Evolutionary conservation across 1,140 invertebrate genomes (phyloP).

Genomic region (Ooceraea biroi): DNA sequence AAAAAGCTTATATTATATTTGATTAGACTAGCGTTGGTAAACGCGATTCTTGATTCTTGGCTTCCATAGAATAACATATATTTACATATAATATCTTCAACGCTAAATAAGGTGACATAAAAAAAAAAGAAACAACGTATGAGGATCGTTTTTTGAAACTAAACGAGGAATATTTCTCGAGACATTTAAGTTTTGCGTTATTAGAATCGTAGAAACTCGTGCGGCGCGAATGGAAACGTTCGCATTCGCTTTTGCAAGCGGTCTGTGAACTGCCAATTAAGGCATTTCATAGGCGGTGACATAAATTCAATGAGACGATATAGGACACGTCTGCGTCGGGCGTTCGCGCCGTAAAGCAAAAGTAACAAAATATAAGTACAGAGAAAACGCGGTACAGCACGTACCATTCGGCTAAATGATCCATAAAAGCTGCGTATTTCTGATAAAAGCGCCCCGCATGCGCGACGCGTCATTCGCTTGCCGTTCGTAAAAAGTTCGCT

Average conservation of each 20-base stretch:
- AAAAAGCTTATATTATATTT: too few species aligned
- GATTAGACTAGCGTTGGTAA: too few species aligned
- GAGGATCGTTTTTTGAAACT: background rate
- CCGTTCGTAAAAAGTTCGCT: slow-evolving; percentile 26
- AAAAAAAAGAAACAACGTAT: background rate
- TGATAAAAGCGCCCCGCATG: slow-evolving; percentile 12
- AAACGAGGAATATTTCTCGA: background rate
- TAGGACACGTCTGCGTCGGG: slow-evolving; percentile 7
- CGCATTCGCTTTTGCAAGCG: background rate
- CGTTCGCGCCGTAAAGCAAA: slow-evolving; percentile 34
- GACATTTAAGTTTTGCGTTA: background rate
- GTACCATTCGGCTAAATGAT: slow-evolving; percentile 44
- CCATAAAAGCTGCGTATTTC: slow-evolving; percentile 51
- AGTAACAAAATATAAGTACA: slow-evolving; percentile 51
- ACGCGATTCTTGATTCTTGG: too few species aligned
- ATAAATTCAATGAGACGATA: slow-evolving; percentile 46
- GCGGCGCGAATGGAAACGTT: background rate
- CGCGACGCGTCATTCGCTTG: slow-evolving; percentile 28
- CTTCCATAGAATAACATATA: too few species aligned
- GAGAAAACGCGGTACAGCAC: slow-evolving; percentile 38
- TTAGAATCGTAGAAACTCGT: background rate
- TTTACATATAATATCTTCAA: background rate
- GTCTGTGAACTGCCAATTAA: slow-evolving; percentile 48
- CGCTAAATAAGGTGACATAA: background rate
- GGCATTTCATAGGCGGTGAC: slow-evolving; percentile 36